Evolutionary conservation across 2,888 invertebrate genomes (phyloP).

Genomic region (Dryadula phaetusa): DNA sequence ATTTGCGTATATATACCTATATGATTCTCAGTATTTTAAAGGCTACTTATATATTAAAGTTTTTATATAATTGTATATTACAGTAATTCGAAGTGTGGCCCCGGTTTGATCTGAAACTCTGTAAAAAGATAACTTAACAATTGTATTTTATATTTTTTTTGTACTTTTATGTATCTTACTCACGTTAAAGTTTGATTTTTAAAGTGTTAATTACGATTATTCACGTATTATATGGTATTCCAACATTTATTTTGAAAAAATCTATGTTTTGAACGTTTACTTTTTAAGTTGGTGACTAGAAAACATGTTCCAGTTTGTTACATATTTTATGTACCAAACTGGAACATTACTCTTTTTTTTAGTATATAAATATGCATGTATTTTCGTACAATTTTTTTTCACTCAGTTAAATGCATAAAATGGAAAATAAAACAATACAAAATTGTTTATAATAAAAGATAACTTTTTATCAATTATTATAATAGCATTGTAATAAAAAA

Average conservation of each 20-base stretch:
- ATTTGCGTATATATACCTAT: not conserved
- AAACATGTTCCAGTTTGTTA: no score
- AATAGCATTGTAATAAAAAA: not conserved
- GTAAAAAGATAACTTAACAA: conserved; percentile 8
- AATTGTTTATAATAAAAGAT: not conserved
- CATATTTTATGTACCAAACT: no score
- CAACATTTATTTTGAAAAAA: no score
- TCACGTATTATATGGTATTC: no score
- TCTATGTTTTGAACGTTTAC: no score
- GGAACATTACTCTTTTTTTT: no score
- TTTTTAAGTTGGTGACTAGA: no score
- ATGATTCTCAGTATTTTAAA: conserved; percentile 11
- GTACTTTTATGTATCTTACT: not conserved
- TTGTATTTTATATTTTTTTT: not conserved
- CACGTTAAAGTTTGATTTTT: not conserved
- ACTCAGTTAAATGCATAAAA: not conserved
- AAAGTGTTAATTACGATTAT: no score
- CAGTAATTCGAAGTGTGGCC: conserved; percentile 8
- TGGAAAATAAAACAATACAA: not conserved
- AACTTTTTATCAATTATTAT: not conserved
- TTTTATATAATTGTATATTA: conserved; percentile 15
- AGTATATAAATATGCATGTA: no score
- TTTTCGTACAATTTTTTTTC: no score
- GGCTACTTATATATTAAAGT: conserved; percentile 1
- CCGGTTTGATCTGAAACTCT: conserved; percentile 9